phyloP scores from a whole-genome alignment of 1,140 invertebrate genomes.

The Scaptomyza montana region DNA sequence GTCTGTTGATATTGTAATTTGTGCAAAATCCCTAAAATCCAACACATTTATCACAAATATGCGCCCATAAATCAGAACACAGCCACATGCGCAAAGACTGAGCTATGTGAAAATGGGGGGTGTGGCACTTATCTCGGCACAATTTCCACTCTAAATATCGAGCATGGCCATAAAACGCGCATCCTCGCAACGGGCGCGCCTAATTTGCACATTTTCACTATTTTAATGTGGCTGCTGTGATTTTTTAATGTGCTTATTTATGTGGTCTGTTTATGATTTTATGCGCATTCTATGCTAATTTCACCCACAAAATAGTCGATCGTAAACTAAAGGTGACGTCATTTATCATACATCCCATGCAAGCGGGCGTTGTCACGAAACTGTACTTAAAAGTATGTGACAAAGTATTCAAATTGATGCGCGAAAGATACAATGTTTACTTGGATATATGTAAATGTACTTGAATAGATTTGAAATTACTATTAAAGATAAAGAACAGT shows the following conservation, averaged over 20 bases:
- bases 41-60: slow-evolving; percentile 71
- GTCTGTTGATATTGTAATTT: slow-evolving; percentile 67
- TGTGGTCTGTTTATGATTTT: slow-evolving; percentile 75
- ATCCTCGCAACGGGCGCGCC: slow-evolving; percentile 53
- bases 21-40: slow-evolving; percentile 75
- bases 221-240: slow-evolving; percentile 61
- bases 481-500: background rate
- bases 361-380: slow-evolving; percentile 40
- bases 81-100: slow-evolving; percentile 35
- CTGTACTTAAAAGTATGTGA: slow-evolving; percentile 4
- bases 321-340: slow-evolving; percentile 69
- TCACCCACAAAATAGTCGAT: slow-evolving; percentile 26
- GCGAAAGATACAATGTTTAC: slow-evolving; percentile 18
- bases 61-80: slow-evolving; percentile 71
- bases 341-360: slow-evolving; percentile 60
- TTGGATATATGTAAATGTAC: background rate
- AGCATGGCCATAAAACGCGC: slow-evolving; percentile 57
- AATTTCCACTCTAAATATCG: slow-evolving; percentile 57
- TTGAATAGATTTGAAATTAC: slow-evolving; percentile 7
- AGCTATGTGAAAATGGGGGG: background rate
- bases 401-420: slow-evolving; percentile 6
- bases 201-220: slow-evolving; percentile 83
- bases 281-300: slow-evolving; percentile 79
- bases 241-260: slow-evolving; percentile 76
- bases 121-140: slow-evolving; percentile 37